Percentiles rank a stretch among this genome's conserved stretches.
phyloP scores from a whole-genome alignment of 53 echinoderm and acorn worm genomes.

The Holothuria scabra region DNA sequence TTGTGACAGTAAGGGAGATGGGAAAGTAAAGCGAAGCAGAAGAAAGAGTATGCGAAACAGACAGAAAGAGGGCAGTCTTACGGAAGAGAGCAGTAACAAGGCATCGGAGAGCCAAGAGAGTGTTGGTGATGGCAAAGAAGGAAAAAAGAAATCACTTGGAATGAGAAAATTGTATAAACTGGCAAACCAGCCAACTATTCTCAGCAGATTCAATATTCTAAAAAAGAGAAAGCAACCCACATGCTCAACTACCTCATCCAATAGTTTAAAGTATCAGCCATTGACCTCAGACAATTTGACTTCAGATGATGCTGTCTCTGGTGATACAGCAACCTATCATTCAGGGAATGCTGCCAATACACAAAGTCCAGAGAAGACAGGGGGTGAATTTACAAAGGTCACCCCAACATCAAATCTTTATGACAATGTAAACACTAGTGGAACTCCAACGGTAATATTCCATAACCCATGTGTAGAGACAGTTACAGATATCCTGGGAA shows the following conservation, averaged over 20 bases:
- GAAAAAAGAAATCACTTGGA: conserved; percentile 86
- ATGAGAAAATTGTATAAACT: conserved; percentile 67
- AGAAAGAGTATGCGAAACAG: conserved; percentile 31
- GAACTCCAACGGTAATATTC: conserved; percentile 23
- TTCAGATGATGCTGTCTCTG: too few relatives aligned
- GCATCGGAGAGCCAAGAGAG: too few relatives aligned
- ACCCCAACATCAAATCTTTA: too few relatives aligned
- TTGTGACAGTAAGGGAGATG: conserved; percentile 1
- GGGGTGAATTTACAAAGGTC: too few relatives aligned
- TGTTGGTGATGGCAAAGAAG: conserved; percentile 18
- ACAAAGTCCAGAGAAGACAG: too few relatives aligned
- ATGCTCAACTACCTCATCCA: neutral
- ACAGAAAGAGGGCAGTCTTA: neutral
- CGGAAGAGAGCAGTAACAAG: neutral
- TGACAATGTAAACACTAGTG: neutral
- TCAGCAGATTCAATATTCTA: conserved; percentile 56
- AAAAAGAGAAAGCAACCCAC: conserved; percentile 57
- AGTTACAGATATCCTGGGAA: neutral
- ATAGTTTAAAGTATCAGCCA: too few relatives aligned
- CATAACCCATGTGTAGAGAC: neutral
- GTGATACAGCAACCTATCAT: too few relatives aligned
- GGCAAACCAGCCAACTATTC: conserved; percentile 66
- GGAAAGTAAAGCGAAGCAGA: neutral
- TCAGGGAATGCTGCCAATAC: too few relatives aligned
- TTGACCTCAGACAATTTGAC: too few relatives aligned